Base-by-base conservation (phyloP, 2,888 invertebrate species). In the Euphydryas editha region DNA sequence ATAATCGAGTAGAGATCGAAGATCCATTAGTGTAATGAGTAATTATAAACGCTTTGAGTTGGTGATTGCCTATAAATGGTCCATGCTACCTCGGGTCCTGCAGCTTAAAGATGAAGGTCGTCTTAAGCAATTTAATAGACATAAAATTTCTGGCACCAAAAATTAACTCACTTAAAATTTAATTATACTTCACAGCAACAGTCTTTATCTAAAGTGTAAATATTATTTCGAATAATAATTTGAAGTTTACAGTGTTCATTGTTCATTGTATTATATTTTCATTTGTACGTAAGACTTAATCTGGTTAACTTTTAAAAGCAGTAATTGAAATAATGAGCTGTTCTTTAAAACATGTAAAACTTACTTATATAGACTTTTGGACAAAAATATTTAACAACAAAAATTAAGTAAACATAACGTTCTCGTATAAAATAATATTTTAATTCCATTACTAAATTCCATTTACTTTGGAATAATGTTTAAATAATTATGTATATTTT, bases 11-110 rank as follows among this genome's bases (percentile, higher is more conserved):
- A 73, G 72, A 79, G 80, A 86, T 86, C 78, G 78, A 74, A 81
- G 78, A 81, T 84, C 86, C 86, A 90, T 90, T 89, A 88, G 78
- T 73, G 76, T 88, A 86, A 86, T 87, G 83, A 87, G 82, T 86
- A 87, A 89, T 88, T 88, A 86, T 78, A 82, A 81, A 74, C 71
- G 77, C 76, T 78, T 78, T 75, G 76, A 78, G 77, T 76, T 73
- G 80, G 82, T 74, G 81, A 81, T 81, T 79, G 83, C 77, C 69
- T 70, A 67, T 71, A 72, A 74, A 76, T 73, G 73, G 71, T 69
- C 55, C 46, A 73, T 21, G 20, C 75, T 73, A 78, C 78, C 77
- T 71, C 78, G 75, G 80, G 78, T 81, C 81, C 79, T 77, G 72
- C 74, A 67, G 51, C 59, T 63, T 76, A 75, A 73, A 78, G 69